Evolutionary conservation across 2,888 invertebrate genomes (phyloP), one percentile per base, ranked within the genome.

Genomic region (Agonopterix subpropinquella): DNA sequence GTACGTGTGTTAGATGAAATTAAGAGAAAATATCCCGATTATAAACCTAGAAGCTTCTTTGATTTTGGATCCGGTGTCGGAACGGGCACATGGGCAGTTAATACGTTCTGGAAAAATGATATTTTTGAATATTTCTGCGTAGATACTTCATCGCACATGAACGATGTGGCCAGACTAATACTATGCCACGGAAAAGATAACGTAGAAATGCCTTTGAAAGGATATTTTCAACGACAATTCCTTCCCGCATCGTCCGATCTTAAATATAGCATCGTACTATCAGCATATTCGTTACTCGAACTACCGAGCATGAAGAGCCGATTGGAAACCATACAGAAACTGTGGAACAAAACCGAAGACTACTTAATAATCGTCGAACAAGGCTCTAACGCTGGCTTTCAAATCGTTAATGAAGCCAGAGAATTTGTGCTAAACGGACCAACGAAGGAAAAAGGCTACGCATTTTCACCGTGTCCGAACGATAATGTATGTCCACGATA

Each of bases 61-160:
- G 98, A 98, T 82, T 97, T 96, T 77, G 98, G 98, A 0, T 96
- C 97, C 4, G 98, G 98, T 0, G 82, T 96, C 4, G 98, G 97
- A 0, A 94, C 95, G 0, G 95, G 92, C 0, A 91, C 93, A 48
- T 97, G 97, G 97, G 98, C 96, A 0, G 92, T 93, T 0, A 92
- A 92, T 62, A 74, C 85, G 3, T 85, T 90, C 11, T 98, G 97
- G 97, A 83, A 89, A 8, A 80, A 90, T 0, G 75, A 90, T 13
- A 89, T 98, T 36, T 91, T 89, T 64, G 98, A 98, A 80, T 95
- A 95, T 72, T 94, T 93, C 60, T 94, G 95, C 70, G 94, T 98
- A 0, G 98, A 98, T 67, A 82, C 91, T 5, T 97, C 97, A 0
- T 67, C 86, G 0, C 85, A 92, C 15, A 97, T 98, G 95, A 94